These are phyloP conservation scores for Asobara japonica DNA, from an alignment of 1,140 invertebrate genomes.

Conservation along the genomic window DNA sequence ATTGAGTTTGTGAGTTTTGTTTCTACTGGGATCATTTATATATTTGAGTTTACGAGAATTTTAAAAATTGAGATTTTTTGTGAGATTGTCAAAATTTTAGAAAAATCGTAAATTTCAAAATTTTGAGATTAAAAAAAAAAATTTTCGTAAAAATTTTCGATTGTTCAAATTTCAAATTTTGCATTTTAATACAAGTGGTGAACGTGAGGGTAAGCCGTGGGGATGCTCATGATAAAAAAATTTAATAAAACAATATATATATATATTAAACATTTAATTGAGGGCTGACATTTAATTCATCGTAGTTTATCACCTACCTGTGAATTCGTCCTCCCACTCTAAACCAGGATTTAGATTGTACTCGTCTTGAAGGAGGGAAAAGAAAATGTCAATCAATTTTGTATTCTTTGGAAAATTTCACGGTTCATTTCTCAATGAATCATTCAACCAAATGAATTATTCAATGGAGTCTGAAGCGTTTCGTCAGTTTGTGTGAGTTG, in stretches of 20 bases:
- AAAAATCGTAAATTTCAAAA: no score
- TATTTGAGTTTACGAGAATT: no score
- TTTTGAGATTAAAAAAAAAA: no score
- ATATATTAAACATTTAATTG: constrained; percentile 16
- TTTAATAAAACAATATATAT: constrained; percentile 18
- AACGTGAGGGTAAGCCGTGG: constrained; percentile 33
- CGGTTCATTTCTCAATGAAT: constrained; percentile 37
- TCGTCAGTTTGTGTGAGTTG: constrained; percentile 37
- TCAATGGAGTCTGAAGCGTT: not conserved
- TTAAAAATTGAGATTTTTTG: no score
- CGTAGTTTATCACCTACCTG: constrained; percentile 86
- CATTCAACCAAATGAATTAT: not conserved
- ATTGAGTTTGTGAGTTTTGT: no score
- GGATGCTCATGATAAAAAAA: constrained; percentile 38
- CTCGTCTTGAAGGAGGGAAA: constrained; percentile 90
- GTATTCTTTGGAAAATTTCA: constrained; percentile 54
- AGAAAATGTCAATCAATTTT: constrained; percentile 75
- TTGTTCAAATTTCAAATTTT: constrained; percentile 25
- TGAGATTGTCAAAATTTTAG: no score
- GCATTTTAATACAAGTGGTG: no score
- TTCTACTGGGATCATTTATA: no score
- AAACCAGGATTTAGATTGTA: constrained; percentile 99
- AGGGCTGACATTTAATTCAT: constrained; percentile 50
- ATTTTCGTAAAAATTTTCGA: not conserved
- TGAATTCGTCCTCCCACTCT: constrained; percentile 99